Percentiles rank a stretch among this genome's conserved stretches.
Evolutionary conservation across 2,888 invertebrate genomes (phyloP).

Genomic region (Tenthredo distinguenda): DNA sequence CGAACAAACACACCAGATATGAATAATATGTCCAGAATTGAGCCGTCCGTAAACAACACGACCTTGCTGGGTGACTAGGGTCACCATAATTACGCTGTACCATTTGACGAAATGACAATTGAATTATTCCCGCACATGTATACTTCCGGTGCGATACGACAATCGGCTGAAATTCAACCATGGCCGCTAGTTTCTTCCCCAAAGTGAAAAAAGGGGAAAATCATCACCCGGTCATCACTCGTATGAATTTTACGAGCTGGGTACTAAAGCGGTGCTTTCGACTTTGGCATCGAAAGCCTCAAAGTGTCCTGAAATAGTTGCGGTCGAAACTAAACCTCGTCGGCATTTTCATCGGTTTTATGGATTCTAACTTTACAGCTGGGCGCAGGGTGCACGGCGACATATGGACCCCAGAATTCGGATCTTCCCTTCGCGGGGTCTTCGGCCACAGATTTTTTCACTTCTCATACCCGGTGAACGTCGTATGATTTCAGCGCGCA

Average conservation of each 20-base stretch:
- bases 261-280: background rate
- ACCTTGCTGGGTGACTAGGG: slow-evolving; percentile 38
- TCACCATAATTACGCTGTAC: slow-evolving; percentile 19
- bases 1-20: background rate
- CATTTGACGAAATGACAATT: slow-evolving; percentile 31
- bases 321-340: slow-evolving; percentile 52
- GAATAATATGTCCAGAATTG: slow-evolving; percentile 8
- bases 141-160: slow-evolving; percentile 12
- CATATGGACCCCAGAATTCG: slow-evolving; percentile 41
- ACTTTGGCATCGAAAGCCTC: slow-evolving; percentile 47
- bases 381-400: slow-evolving; percentile 35
- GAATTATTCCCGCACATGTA: slow-evolving; percentile 36
- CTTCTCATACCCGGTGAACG: background rate
- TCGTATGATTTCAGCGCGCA: background rate
- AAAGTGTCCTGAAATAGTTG: slow-evolving; percentile 53
- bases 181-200: background rate
- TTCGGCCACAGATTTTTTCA: background rate
- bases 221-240: background rate
- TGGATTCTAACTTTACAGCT: slow-evolving; percentile 46
- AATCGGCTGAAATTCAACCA: background rate
- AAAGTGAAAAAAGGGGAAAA: background rate
- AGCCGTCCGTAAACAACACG: slow-evolving; percentile 11
- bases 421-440: background rate
- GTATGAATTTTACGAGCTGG: background rate
- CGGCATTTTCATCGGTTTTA: slow-evolving; percentile 49